Percentiles rank a stretch among this genome's conserved stretches.
phyloP scores from a whole-genome alignment of 2,113 vertebrate species.

The Beaufortia kweichowensis region DNA sequence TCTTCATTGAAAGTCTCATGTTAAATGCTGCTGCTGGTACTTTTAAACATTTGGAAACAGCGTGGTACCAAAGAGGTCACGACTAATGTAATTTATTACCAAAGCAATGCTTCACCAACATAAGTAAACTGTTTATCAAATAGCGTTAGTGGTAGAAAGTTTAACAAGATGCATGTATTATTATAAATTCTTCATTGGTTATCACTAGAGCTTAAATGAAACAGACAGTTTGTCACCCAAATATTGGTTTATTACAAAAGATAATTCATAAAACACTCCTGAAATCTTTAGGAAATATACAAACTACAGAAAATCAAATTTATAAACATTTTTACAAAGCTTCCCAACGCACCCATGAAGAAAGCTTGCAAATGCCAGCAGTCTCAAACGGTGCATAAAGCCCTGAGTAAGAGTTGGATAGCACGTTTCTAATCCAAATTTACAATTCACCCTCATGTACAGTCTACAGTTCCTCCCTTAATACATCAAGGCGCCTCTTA shows the following conservation, averaged over 20 bases:
- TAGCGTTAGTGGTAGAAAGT: too few species aligned
- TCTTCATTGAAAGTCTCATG: background rate
- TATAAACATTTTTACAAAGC: constrained; percentile 53
- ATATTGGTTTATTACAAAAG: constrained; percentile 67
- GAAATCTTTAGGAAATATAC: constrained; percentile 64
- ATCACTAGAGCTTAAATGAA: background rate
- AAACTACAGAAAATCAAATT: constrained; percentile 58
- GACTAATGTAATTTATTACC: background rate
- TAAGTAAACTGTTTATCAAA: background rate
- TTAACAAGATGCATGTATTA: too few species aligned
- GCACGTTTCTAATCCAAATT: constrained; percentile 24
- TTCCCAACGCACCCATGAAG: constrained; percentile 57
- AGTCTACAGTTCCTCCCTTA: background rate
- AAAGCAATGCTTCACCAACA: background rate
- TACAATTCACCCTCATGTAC: constrained; percentile 18
- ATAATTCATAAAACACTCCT: constrained; percentile 47
- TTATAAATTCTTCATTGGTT: too few species aligned
- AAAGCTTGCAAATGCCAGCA: constrained; percentile 41
- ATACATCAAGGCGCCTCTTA: background rate
- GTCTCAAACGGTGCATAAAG: constrained; percentile 43
- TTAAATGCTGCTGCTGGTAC: background rate
- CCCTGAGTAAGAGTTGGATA: constrained; percentile 47
- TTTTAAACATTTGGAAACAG: background rate
- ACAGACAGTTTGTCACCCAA: constrained; percentile 52
- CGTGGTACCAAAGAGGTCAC: background rate